Conservation (phyloP, 1,140 invertebrate species). For the Artemia franciscana region DNA sequence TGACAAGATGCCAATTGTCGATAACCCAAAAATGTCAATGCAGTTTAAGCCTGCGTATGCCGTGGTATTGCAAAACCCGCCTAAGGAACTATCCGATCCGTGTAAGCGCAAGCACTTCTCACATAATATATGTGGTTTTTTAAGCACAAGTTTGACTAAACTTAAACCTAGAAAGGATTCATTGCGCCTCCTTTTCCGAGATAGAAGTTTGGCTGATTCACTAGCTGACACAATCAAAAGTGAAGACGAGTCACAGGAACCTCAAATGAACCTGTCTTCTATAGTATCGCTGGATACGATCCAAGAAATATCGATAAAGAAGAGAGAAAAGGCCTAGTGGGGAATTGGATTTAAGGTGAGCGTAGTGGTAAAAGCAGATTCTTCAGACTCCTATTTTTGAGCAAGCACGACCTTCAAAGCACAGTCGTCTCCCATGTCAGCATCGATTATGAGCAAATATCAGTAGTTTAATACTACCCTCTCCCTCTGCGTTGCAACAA, state of each 20-base stretch:
- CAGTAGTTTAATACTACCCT: too few relatives aligned
- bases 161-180: too few relatives aligned
- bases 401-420: neutral
- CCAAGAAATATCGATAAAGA: neutral
- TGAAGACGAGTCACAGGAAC: too few relatives aligned
- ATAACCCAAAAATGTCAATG: neutral
- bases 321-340: neutral
- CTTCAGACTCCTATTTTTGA: neutral
- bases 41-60: neutral
- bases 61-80: neutral
- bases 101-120: neutral
- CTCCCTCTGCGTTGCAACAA: neutral
- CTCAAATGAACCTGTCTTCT: too few relatives aligned
- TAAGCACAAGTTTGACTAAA: neutral
- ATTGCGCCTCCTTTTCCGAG: too few relatives aligned
- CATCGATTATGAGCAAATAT: too few relatives aligned
- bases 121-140: neutral
- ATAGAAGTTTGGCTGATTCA: too few relatives aligned
- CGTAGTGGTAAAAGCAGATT: neutral
- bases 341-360: neutral
- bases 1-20: neutral
- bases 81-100: neutral
- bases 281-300: neutral
- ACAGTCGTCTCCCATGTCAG: too few relatives aligned
- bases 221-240: too few relatives aligned